Conservation (phyloP, 2,113 vertebrate genomes). For the Coreoperca whiteheadi region DNA sequence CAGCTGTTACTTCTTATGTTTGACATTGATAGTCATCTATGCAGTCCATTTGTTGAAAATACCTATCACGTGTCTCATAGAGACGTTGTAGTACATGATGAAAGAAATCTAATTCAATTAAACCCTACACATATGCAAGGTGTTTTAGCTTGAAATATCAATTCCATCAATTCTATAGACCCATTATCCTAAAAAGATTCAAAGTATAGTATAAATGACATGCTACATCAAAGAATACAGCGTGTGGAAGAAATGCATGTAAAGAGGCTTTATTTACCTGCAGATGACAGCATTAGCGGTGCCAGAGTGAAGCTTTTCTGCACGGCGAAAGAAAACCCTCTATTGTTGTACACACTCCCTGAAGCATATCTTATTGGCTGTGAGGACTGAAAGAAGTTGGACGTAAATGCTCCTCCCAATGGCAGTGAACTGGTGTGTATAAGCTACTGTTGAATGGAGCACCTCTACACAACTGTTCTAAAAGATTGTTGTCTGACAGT, state of each 20-base stretch:
- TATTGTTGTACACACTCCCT: not conserved
- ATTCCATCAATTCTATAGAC: not conserved
- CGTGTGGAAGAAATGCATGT: not conserved
- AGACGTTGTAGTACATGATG: not conserved
- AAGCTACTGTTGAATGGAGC: not conserved
- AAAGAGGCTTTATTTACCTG: slow-evolving; percentile 40
- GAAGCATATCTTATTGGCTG: slow-evolving; percentile 39
- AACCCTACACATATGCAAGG: not conserved
- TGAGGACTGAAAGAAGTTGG: not conserved
- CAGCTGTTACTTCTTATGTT: not conserved
- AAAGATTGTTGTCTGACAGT: not conserved
- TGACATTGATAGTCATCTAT: not conserved
- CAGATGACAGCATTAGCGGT: not conserved
- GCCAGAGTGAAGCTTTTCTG: not conserved
- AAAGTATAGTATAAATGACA: not conserved
- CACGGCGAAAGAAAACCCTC: not conserved
- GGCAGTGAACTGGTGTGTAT: not conserved
- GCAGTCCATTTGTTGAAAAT: not conserved
- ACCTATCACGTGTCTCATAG: not conserved
- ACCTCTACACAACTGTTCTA: not conserved
- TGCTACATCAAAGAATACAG: not conserved
- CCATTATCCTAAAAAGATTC: not conserved
- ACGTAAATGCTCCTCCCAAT: slow-evolving; percentile 48
- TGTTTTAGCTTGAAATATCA: not conserved
- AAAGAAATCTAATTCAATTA: not conserved